Conservation (phyloP, 2,888 invertebrate species). For the Cephus nigrinus region DNA sequence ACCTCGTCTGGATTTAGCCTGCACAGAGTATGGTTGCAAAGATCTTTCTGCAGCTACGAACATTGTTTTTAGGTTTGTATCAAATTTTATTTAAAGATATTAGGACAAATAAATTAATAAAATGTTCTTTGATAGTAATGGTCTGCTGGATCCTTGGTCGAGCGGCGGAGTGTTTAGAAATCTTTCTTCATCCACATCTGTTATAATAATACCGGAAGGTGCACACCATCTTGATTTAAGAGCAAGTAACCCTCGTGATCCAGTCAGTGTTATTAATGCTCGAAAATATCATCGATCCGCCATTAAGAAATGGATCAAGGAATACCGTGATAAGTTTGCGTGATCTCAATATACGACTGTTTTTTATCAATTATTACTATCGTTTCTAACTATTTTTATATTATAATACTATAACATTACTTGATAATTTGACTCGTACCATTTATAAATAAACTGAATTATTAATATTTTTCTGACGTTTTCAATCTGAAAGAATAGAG, state of each 20-base stretch:
- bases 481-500: background rate
- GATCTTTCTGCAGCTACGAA: slow-evolving; percentile 76
- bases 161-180: slow-evolving; percentile 83
- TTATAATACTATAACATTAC: background rate
- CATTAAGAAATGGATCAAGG: slow-evolving; percentile 73
- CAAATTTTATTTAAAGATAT: background rate
- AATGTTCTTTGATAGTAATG: slow-evolving; percentile 73
- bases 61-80: slow-evolving; percentile 71
- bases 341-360: background rate
- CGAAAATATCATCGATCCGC: slow-evolving; percentile 73
- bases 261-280: slow-evolving; percentile 73
- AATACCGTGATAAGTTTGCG: slow-evolving; percentile 27
- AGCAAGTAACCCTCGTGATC: slow-evolving; percentile 73
- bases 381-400: background rate
- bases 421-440: too few species aligned
- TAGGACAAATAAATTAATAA: background rate
- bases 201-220: slow-evolving; percentile 82
- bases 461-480: background rate
- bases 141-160: slow-evolving; percentile 88
- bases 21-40: slow-evolving; percentile 84
- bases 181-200: slow-evolving; percentile 73
- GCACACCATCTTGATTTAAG: slow-evolving; percentile 90
- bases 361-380: background rate
- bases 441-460: background rate
- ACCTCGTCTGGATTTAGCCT: slow-evolving; percentile 76